Conservation (phyloP, 2,113 vertebrate species). For the Ameiurus melas region DNA sequence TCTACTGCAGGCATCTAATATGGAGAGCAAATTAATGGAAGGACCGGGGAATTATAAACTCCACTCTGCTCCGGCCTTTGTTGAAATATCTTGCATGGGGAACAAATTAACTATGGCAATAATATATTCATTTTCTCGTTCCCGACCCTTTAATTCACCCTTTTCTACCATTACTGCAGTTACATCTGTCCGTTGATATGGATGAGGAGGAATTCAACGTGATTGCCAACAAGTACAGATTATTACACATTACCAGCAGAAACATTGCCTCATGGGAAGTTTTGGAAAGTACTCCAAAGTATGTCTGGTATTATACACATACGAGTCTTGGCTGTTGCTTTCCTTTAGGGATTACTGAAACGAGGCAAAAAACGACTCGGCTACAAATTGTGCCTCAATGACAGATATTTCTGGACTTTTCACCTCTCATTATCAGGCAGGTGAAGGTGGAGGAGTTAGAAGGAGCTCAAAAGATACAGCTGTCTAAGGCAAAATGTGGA, state of each 20-base stretch:
- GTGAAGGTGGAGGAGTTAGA: conserved; percentile 41
- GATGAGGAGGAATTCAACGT: not conserved
- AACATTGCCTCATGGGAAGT: not conserved
- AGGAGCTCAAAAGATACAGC: conserved; percentile 46
- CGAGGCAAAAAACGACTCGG: not conserved
- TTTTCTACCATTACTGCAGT: not conserved
- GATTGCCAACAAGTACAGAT: not conserved
- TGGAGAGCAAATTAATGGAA: conserved; percentile 61
- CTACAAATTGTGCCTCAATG: not conserved
- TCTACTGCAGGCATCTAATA: conserved; percentile 58
- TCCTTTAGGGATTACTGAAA: not conserved
- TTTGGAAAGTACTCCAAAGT: not conserved
- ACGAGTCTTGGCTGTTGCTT: not conserved
- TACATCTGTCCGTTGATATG: not conserved
- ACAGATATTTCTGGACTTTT: not conserved
- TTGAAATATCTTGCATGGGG: conserved; percentile 49
- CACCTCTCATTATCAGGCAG: conserved; percentile 40
- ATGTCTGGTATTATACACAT: conserved; percentile 4
- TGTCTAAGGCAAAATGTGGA: conserved; percentile 34
- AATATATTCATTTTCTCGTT: conserved; percentile 38
- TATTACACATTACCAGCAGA: not conserved
- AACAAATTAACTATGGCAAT: conserved; percentile 42
- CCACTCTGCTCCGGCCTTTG: conserved; percentile 40
- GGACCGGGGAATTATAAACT: conserved; percentile 60
- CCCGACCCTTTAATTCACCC: not conserved